A percentile compares a stretch with the other conserved stretches of the same genome.
phyloP scores from a whole-genome alignment of 2,113 vertebrate genomes.

The Gavia stellata region DNA sequence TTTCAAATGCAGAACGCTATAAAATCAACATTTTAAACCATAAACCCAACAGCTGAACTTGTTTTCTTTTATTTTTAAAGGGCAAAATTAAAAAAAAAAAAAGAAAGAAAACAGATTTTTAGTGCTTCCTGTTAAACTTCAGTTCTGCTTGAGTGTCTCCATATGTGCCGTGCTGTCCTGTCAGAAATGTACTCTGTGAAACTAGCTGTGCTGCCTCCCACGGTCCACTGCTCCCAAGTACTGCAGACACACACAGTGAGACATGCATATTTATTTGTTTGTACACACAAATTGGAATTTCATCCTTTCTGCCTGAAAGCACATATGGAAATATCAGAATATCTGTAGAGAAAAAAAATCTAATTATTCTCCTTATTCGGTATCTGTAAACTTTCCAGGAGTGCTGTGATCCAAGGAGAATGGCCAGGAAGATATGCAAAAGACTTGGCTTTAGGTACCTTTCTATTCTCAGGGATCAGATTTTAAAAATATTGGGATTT shows the following conservation, averaged over 20 bases:
- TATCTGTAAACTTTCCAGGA: not conserved
- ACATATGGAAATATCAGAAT: fast-evolving
- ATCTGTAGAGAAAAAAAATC: not conserved
- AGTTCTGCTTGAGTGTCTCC: not conserved
- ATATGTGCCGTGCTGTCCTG: not conserved
- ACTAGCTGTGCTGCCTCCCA: not conserved
- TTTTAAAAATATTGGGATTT: not conserved
- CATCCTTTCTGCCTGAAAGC: not conserved
- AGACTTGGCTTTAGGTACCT: not conserved
- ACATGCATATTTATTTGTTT: not conserved
- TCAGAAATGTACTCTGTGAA: not conserved
- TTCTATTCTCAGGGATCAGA: not conserved
- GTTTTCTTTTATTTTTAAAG: not conserved
- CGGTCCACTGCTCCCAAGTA: not conserved
- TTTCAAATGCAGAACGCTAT: not conserved
- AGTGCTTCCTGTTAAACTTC: not conserved
- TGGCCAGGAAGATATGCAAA: not conserved
- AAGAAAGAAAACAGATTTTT: not conserved
- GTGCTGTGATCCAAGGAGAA: not conserved
- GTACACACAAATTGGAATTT: not conserved
- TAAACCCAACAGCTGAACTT: not conserved
- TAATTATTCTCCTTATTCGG: not conserved
- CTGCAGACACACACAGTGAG: not conserved
- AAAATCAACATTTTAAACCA: not conserved
- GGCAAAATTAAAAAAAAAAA: not conserved